Evolutionary conservation across 1,140 invertebrate genomes (phyloP).

Genomic region (Drosophila azteca): DNA sequence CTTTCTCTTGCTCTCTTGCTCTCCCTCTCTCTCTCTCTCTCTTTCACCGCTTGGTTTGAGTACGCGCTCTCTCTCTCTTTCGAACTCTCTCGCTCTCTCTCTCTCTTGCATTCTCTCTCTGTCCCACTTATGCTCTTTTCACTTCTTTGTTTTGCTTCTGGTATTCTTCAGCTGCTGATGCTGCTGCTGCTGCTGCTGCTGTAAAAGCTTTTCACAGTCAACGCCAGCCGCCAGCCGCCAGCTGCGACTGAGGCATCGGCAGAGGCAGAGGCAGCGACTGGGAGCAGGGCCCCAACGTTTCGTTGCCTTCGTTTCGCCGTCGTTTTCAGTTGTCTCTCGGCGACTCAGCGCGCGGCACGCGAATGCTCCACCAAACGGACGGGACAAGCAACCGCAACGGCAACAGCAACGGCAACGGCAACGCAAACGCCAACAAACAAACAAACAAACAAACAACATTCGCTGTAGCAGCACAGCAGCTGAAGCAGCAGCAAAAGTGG

Average conservation of each 20-base stretch:
- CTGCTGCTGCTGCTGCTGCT: slow-evolving; percentile 41
- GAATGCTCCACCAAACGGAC: slow-evolving; percentile 51
- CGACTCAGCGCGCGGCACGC: slow-evolving; percentile 73
- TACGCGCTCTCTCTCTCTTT: no score
- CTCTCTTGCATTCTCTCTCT: slow-evolving; percentile 4
- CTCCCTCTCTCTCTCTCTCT: no score
- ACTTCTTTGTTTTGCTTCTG: slow-evolving; percentile 78
- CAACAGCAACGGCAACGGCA: slow-evolving; percentile 30
- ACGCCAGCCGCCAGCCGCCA: background rate
- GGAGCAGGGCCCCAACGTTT: slow-evolving; percentile 45
- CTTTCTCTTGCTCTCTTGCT: no score
- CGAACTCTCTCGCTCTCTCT: background rate
- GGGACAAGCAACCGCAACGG: slow-evolving; percentile 23
- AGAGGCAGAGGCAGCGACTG: slow-evolving; percentile 29
- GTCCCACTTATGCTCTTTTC: slow-evolving; percentile 54
- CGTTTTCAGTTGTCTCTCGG: slow-evolving; percentile 80
- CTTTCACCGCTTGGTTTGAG: no score
- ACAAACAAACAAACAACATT: slow-evolving; percentile 19
- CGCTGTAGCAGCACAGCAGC: slow-evolving; percentile 14
- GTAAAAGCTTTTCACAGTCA: slow-evolving; percentile 62
- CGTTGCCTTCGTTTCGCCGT: slow-evolving; percentile 67
- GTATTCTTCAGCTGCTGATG: slow-evolving; percentile 63
- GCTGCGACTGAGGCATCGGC: slow-evolving; percentile 26
- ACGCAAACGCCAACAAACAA: no score
- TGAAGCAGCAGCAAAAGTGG: slow-evolving; percentile 26